Percentiles rank a stretch among this genome's conserved stretches.
These are phyloP conservation scores for Aspidiotus destructor DNA, from an alignment of 2,888 invertebrate species.

Conservation along the genomic window DNA sequence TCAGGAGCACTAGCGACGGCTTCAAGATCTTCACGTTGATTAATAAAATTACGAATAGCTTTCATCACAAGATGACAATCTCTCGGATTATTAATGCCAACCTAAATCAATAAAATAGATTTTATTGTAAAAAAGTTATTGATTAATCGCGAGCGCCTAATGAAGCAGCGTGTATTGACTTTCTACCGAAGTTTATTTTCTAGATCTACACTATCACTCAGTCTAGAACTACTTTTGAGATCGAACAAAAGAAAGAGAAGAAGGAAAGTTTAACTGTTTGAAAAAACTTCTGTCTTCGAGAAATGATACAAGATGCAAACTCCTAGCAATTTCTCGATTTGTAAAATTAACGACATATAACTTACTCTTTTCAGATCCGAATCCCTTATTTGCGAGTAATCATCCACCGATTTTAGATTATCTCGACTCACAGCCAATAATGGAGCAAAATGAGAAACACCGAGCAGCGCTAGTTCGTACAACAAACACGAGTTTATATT, in stretches of 20 bases:
- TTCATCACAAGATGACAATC: constrained; percentile 25
- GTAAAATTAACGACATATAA: too few relatives aligned
- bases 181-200: background rate
- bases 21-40: background rate
- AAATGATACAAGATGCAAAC: background rate
- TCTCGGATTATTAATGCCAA: constrained; percentile 47
- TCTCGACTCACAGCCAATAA: constrained; percentile 53
- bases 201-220: background rate
- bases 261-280: too few relatives aligned
- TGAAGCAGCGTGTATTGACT: too few relatives aligned
- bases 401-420: constrained; percentile 38
- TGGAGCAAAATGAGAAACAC: constrained; percentile 65
- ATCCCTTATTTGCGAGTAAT: constrained; percentile 9
- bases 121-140: background rate
- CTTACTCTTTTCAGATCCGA: constrained; percentile 15
- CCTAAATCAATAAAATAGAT: constrained; percentile 39
- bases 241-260: too few relatives aligned
- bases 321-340: too few relatives aligned
- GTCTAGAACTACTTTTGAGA: background rate
- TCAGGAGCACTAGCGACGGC: constrained; percentile 38
- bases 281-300: too few relatives aligned
- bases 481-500: constrained; percentile 58
- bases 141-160: background rate
- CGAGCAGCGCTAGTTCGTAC: constrained; percentile 58
- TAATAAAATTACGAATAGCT: constrained; percentile 15